phyloP scores from a whole-genome alignment of 2,797 vertebrate genomes.

The Hybognathus amarus region DNA sequence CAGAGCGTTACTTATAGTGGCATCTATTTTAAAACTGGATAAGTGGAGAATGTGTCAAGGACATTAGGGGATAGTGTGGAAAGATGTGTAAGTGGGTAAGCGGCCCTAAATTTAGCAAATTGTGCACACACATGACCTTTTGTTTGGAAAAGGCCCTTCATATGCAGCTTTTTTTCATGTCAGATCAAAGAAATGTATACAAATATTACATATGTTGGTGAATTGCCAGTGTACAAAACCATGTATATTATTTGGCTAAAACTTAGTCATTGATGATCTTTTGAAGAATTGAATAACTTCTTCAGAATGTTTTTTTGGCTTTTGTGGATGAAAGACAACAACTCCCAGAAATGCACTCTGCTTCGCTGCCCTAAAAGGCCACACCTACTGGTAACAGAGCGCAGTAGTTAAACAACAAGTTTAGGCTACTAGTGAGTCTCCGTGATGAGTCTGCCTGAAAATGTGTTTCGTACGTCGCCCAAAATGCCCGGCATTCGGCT shows the following conservation, averaged over 20 bases:
- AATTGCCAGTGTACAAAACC: background rate
- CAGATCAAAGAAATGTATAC: background rate
- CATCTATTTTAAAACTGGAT: constrained; percentile 38
- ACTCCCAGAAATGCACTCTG: too few relatives aligned
- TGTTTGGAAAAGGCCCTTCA: background rate
- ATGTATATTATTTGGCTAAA: background rate
- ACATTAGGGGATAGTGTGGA: background rate
- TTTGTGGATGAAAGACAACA: too few relatives aligned
- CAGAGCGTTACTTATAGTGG: constrained; percentile 65
- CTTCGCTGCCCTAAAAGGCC: too few relatives aligned
- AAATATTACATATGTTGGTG: background rate
- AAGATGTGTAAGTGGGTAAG: constrained; percentile 14
- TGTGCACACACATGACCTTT: background rate
- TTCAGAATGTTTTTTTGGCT: too few relatives aligned
- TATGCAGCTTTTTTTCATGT: background rate
- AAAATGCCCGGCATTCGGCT: too few relatives aligned
- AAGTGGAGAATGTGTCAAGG: constrained; percentile 40
- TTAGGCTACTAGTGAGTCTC: too few relatives aligned
- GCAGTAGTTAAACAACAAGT: too few relatives aligned
- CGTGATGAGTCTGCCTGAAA: too few relatives aligned
- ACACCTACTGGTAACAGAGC: too few relatives aligned
- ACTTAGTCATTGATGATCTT: background rate
- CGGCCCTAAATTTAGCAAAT: constrained; percentile 13
- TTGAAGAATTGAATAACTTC: background rate
- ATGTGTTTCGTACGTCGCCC: too few relatives aligned